These are phyloP conservation scores for Leptocoma aspasia DNA, from an alignment of 2,113 vertebrate genomes.

Conservation along the genomic window DNA sequence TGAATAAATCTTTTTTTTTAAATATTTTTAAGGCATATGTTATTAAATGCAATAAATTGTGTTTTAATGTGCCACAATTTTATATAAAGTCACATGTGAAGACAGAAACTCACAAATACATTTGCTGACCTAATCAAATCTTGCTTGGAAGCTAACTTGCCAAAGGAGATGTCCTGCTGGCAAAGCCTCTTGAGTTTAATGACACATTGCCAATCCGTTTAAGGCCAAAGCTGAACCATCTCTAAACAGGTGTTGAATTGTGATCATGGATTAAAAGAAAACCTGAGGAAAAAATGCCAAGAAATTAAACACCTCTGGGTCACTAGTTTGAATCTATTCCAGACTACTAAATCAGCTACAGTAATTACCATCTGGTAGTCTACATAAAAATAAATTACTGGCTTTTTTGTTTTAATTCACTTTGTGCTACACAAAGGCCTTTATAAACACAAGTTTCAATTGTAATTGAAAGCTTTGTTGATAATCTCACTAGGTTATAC, in stretches of 20 bases:
- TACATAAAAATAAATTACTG: slow-evolving; percentile 48
- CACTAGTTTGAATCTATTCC: slow-evolving; percentile 55
- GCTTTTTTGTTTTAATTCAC: slow-evolving; percentile 30
- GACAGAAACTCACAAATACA: background rate
- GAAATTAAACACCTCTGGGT: slow-evolving; percentile 64
- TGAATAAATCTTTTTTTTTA: background rate
- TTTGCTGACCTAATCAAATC: slow-evolving; percentile 19
- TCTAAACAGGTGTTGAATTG: slow-evolving; percentile 58
- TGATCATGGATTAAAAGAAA: slow-evolving; percentile 55
- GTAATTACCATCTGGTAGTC: slow-evolving; percentile 56
- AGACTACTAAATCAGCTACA: slow-evolving; percentile 58
- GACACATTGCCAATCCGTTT: slow-evolving; percentile 31
- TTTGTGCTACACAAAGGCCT: background rate
- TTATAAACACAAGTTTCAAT: slow-evolving; percentile 11
- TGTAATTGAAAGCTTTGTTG: background rate
- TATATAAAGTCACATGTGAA: background rate
- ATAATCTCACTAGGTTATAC: background rate
- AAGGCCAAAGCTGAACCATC: slow-evolving; percentile 43
- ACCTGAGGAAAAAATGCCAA: slow-evolving; percentile 49
- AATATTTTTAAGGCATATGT: background rate
- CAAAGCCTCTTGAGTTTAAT: slow-evolving; percentile 47
- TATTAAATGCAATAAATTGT: background rate
- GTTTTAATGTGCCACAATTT: background rate
- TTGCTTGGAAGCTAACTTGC: slow-evolving; percentile 18
- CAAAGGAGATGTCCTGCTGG: slow-evolving; percentile 36